phyloP scores from a whole-genome alignment of 2,113 vertebrate genomes.

The Chloroceryle aenea region DNA sequence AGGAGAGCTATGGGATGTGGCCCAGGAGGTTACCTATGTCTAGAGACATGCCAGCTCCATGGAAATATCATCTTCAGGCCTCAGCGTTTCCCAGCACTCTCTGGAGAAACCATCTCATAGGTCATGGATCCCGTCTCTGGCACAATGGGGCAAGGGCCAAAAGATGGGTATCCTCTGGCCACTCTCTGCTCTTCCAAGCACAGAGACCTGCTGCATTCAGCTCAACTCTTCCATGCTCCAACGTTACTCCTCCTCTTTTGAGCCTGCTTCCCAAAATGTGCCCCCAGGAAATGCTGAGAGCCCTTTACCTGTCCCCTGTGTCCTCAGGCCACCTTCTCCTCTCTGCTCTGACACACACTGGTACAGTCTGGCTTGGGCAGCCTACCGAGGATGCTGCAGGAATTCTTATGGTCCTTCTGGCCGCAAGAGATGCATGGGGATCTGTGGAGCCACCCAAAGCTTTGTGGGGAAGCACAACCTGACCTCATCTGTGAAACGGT shows the following conservation, averaged over 20 bases:
- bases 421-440: not conserved
- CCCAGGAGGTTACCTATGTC: not conserved
- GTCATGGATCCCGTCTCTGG: not conserved
- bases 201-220: not conserved
- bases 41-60: not conserved
- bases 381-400: too few relatives aligned
- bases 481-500: not conserved
- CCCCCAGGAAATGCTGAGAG: not conserved
- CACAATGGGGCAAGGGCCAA: not conserved
- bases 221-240: not conserved
- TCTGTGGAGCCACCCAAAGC: not conserved
- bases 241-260: not conserved
- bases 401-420: not conserved
- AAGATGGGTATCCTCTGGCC: not conserved
- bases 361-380: not conserved
- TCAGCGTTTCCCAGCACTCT: not conserved
- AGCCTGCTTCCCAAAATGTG: not conserved
- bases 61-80: not conserved
- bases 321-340: not conserved
- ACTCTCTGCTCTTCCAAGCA: not conserved
- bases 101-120: not conserved
- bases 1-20: not conserved
- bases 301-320: not conserved
- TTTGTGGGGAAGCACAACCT: not conserved
- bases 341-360: fast-evolving